Percentiles rank a stretch among this genome's conserved stretches.
phyloP scores from a whole-genome alignment of 1,140 invertebrate species.

The Propsilocerus akamusi region DNA sequence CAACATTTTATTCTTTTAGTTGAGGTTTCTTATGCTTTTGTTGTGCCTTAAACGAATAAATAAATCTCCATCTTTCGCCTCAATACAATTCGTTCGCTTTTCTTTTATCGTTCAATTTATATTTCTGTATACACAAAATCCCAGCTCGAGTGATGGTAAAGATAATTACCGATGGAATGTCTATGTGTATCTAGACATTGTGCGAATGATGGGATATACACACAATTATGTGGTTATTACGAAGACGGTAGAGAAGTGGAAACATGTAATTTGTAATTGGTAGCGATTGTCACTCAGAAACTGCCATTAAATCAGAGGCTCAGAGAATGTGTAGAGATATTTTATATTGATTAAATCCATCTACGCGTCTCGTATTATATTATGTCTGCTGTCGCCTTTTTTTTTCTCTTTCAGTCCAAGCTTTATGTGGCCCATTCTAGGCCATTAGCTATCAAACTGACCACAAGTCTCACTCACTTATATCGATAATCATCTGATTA shows the following conservation, averaged over 20 bases:
- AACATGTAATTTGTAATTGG: slow-evolving; percentile 3
- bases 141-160: background rate
- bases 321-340: no score
- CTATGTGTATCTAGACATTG: no score
- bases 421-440: background rate
- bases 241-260: background rate
- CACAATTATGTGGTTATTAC: slow-evolving; percentile 3
- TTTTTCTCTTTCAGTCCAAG: no score
- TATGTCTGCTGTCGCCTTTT: no score
- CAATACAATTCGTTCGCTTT: no score
- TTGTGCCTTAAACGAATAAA: slow-evolving; percentile 1
- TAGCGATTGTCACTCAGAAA: slow-evolving; percentile 1
- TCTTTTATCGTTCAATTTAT: slow-evolving; percentile 1
- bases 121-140: background rate
- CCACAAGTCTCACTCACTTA: background rate
- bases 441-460: background rate
- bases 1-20: no score
- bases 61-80: background rate
- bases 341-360: no score
- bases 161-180: slow-evolving; percentile 1
- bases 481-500: background rate
- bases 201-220: background rate
- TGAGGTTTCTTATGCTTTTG: no score
- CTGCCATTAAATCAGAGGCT: no score
- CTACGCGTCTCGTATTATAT: no score